phyloP scores from a whole-genome alignment of 2,113 vertebrate genomes.

The Grus americana region DNA sequence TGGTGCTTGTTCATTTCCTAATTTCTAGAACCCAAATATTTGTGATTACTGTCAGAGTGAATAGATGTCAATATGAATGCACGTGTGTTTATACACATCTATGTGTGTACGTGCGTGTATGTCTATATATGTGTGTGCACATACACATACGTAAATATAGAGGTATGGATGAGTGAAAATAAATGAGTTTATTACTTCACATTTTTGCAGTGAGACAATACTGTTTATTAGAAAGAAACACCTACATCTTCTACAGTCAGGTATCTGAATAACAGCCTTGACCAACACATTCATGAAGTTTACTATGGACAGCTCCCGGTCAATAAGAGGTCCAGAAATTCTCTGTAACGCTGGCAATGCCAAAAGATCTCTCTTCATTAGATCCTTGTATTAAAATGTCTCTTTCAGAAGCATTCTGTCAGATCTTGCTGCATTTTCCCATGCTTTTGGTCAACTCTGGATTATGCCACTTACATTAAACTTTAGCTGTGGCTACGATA shows the following conservation, averaged over 20 bases:
- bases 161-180: background rate
- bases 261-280: background rate
- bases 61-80: fast-evolving
- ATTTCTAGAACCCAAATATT: background rate
- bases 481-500: background rate
- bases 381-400: background rate
- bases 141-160: background rate
- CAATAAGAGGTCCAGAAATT: background rate
- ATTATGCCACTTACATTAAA: background rate
- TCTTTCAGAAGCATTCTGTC: background rate
- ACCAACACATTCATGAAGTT: background rate
- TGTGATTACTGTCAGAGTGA: background rate
- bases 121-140: no score
- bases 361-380: background rate
- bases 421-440: background rate
- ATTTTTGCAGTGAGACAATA: background rate
- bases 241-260: background rate
- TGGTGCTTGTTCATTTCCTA: background rate
- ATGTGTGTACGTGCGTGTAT: no score
- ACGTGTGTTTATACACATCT: background rate
- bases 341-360: background rate
- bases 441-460: background rate
- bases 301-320: background rate
- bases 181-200: background rate
- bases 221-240: background rate